Base-by-base conservation (phyloP, 2,113 vertebrate species). In the Lontra canadensis region DNA sequence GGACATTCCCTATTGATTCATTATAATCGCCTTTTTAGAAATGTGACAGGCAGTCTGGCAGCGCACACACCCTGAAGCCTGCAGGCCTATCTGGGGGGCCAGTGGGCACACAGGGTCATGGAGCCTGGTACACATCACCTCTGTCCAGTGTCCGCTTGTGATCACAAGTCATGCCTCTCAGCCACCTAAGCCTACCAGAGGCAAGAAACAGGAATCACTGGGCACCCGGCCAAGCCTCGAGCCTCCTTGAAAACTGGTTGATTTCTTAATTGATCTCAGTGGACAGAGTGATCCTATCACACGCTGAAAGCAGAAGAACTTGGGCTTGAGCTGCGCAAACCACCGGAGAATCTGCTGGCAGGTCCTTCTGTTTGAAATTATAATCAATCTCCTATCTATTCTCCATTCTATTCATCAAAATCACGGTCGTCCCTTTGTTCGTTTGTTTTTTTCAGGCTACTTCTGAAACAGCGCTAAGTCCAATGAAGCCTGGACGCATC, bases 131-230 rank as follows among this genome's bases (percentile, higher is more conserved):
- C 55, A 39, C 3, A 6, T 1, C 4, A 39, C 26, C 17, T 34
- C 42, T 15, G 4, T 23, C 36, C 74, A 44, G 5, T n/a, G 6
- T 49, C 47, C 47, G 4, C 2, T 0, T 12, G 36, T 0, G 0
- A 12, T 49, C 49, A 2, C 36, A 17, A 17, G 3, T 11, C 21
- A 34, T 18, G 42, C 17, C 78, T 44, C 31, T 71, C 79, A 23
- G 57, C 61, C 87, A 36, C n/a, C 4, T 23, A 49, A 12, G 26
- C 14, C 1, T 42, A 47, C 57, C 2, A 20, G 15, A 59, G 31
- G 1, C 63, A 76, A 78, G 39, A 69, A 44, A 83, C 4, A 71
- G 23, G 18, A 34, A 15, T 36, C 61, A 44, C 26, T 0, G 20
- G n/a, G 86, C 49, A 49, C 36, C 73, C 25, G 69, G 47, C 34